These are phyloP conservation scores for Scomberomorus guttatus DNA, from an alignment of 2,797 vertebrate genomes.

Conservation along the genomic window DNA sequence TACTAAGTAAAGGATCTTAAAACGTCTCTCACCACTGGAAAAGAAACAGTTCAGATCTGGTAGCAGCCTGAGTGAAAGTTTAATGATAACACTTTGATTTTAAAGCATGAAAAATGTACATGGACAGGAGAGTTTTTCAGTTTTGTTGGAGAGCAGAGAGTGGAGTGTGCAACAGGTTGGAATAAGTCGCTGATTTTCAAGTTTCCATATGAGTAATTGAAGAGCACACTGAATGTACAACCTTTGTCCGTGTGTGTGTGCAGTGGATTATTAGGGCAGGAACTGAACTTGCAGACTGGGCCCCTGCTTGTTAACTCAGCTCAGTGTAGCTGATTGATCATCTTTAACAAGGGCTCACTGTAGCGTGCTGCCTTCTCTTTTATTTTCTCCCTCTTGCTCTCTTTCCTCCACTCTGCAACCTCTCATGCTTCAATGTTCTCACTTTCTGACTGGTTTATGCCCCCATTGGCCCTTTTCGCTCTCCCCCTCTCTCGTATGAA, in stretches of 20 bases:
- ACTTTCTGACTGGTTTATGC: constrained; percentile 56
- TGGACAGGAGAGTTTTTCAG: constrained; percentile 24
- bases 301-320: constrained; percentile 76
- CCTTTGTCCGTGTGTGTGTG: constrained; percentile 39
- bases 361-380: constrained; percentile 61
- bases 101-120: constrained; percentile 41
- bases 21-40: not conserved
- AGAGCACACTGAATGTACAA: constrained; percentile 33
- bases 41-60: not conserved
- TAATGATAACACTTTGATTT: constrained; percentile 31
- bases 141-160: constrained; percentile 34
- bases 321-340: constrained; percentile 78
- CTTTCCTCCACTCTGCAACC: constrained; percentile 26
- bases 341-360: constrained; percentile 74
- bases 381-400: constrained; percentile 13
- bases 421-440: constrained; percentile 64
- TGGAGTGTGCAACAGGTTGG: constrained; percentile 55
- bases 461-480: constrained; percentile 31
- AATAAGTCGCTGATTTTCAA: constrained; percentile 55
- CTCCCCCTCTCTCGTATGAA: constrained; percentile 17
- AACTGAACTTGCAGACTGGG: constrained; percentile 66
- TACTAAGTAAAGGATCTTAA: not conserved
- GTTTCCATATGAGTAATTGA: constrained; percentile 68
- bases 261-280: constrained; percentile 66
- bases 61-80: not conserved